Base-by-base conservation (phyloP, 2,797 vertebrate species). In the Halcyon chelicuti region DNA sequence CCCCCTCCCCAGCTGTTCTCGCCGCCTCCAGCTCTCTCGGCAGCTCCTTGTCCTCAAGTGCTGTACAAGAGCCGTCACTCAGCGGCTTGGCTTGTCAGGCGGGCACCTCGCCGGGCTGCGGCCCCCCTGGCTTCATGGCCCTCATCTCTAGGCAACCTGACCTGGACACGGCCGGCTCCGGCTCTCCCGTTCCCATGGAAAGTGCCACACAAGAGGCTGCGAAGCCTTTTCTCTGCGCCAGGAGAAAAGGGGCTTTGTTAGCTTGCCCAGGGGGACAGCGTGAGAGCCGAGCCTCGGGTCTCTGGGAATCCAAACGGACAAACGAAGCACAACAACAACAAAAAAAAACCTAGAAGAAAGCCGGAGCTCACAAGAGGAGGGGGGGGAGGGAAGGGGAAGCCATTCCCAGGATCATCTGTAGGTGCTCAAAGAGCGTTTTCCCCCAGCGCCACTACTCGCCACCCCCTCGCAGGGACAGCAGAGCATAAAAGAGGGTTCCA, bases 231-330 rank as follows among this genome's bases (percentile, higher is more conserved):
- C 98, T 99, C 98, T 96, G 97, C 96, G 96, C 98, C 97, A 97
- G 96, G 99, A 99, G 99, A 99, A 99, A 99, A 99, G 99, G 98
- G 96, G 99, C 99, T 99, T 99, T 99, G 99, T 99, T 99, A 99
- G 98, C 97, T 97, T 96, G 98, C 98, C 98, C 98, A 98, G 98
- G 98, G 98, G 99, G 99, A 99, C 99, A 98, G 98, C 98, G 98
- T 98, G 98, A 98, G 98, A 98, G 98, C 97, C 62, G 90, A 97
- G 98, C 96, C 73, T 94, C 60, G 94, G 97, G 98, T 97, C 98
- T 98, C 98, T 98, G 98, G 98, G 99, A 99, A 99, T 98, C 98
- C 97, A 98, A 98, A 99, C 98, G 85, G 97, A 98, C 96, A 98
- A 98, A 98, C 90, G 95, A 95, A 92, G 97, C 95, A 96, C 97